These are phyloP conservation scores for Netelia inedita DNA, from an alignment of 2,888 invertebrate genomes.

Conservation along the genomic window DNA sequence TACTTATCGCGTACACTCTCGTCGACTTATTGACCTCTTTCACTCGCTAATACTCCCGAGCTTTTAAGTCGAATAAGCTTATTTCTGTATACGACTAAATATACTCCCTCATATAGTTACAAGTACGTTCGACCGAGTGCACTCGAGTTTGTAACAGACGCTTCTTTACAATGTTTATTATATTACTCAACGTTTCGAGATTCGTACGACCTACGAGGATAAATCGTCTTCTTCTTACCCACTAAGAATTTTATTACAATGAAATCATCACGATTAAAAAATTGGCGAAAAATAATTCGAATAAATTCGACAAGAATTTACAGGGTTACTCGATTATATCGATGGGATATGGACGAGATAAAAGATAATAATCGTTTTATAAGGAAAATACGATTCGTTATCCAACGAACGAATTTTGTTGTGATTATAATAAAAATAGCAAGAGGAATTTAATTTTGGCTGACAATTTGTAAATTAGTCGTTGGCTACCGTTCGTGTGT, in stretches of 20 bases:
- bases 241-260: slow-evolving; percentile 56
- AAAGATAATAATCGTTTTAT: too few species aligned
- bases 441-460: slow-evolving; percentile 6
- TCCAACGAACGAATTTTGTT: background rate
- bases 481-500: background rate
- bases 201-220: slow-evolving; percentile 30
- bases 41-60: slow-evolving; percentile 18
- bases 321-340: background rate
- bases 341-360: too few species aligned
- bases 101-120: background rate
- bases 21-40: slow-evolving; percentile 66
- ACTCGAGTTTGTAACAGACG: slow-evolving; percentile 58
- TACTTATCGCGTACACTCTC: slow-evolving; percentile 63
- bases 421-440: background rate
- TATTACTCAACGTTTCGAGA: slow-evolving; percentile 5
- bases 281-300: slow-evolving; percentile 30
- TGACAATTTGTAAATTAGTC: slow-evolving; percentile 47
- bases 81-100: background rate
- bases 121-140: slow-evolving; percentile 5
- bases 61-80: background rate
- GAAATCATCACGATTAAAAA: slow-evolving; percentile 5
- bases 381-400: too few species aligned
- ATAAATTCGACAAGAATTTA: slow-evolving; percentile 46
- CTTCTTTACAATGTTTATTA: slow-evolving; percentile 53
- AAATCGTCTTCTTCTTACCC: slow-evolving; percentile 39